Conservation (phyloP, 2,113 vertebrate genomes). For the Notiomystis cincta region DNA sequence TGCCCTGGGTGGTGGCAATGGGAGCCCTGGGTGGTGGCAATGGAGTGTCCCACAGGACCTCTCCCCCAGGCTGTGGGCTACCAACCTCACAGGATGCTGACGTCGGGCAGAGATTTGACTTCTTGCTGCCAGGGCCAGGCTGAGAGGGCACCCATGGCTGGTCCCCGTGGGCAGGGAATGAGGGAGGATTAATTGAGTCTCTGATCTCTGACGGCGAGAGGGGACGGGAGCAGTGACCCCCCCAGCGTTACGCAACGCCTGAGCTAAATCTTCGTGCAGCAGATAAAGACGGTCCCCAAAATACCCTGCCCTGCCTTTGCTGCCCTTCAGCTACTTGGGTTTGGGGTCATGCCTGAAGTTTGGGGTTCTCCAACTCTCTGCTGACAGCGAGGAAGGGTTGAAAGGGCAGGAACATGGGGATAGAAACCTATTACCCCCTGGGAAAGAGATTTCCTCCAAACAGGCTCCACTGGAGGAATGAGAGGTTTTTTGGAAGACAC, state of each 20-base stretch:
- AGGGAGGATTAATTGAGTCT: conserved; percentile 35
- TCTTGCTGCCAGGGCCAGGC: neutral
- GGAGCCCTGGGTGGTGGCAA: neutral
- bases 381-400: neutral
- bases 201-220: conserved; percentile 17
- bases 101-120: neutral
- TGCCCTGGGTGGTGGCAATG: neutral
- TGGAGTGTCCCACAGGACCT: neutral
- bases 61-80: neutral
- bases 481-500: neutral
- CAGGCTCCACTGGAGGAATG: neutral
- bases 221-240: neutral
- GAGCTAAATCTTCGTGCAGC: conserved; percentile 16
- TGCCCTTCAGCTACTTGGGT: neutral
- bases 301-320: neutral
- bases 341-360: neutral
- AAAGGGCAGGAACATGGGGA: neutral
- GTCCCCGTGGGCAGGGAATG: neutral
- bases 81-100: neutral
- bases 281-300: conserved; percentile 19
- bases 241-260: neutral
- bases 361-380: accelerated
- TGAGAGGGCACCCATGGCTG: neutral
- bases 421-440: neutral
- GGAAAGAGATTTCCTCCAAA: neutral